Base-by-base conservation (phyloP, 2,888 invertebrate genomes). In the Cybosia mesomella region DNA sequence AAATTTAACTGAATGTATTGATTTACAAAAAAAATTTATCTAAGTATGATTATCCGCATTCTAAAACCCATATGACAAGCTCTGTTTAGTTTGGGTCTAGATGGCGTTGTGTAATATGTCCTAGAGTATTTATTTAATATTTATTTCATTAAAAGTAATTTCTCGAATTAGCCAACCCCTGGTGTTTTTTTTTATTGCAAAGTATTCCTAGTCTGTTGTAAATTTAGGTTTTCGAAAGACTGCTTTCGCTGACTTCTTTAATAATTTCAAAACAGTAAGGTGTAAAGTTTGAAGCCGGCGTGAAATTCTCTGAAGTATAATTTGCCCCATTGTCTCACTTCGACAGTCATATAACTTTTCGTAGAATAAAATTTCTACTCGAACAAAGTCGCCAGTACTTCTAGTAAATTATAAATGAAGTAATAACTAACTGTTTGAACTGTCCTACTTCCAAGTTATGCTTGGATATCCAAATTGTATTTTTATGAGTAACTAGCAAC, bases 101-200 rank as follows among this genome's bases (percentile, higher is more conserved):
- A n/a, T n/a, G n/a, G n/a, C n/a, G n/a, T n/a, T n/a, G n/a, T n/a
- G n/a, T n/a, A n/a, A n/a, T n/a, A n/a, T n/a, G n/a, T n/a, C n/a
- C n/a, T n/a, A n/a, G n/a, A n/a, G n/a, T n/a, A n/a, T n/a, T n/a
- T n/a, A n/a, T n/a, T n/a, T n/a, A n/a, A n/a, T n/a, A n/a, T n/a
- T n/a, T 80, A 22, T 0, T 1, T 24, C 22, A 55, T 22, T 11
- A 13, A 55, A 55, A 54, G 9, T 54, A 11, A 22, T 54, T 18
- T 43, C 18, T 43, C 49, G 49, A 18, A 49, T 49, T n/a, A 49
- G n/a, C n/a, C 49, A 2, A 49, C 49, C 43, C 18, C n/a, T 49
- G 18, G 49, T n/a, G 49, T 18, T 49, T 49, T 43, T 18, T 43
- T 49, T 49, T 49, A 7, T 7, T 49, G 4, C 1, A 49, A 49